Conservation (phyloP, 2,113 vertebrate genomes). For the Passer domesticus region DNA sequence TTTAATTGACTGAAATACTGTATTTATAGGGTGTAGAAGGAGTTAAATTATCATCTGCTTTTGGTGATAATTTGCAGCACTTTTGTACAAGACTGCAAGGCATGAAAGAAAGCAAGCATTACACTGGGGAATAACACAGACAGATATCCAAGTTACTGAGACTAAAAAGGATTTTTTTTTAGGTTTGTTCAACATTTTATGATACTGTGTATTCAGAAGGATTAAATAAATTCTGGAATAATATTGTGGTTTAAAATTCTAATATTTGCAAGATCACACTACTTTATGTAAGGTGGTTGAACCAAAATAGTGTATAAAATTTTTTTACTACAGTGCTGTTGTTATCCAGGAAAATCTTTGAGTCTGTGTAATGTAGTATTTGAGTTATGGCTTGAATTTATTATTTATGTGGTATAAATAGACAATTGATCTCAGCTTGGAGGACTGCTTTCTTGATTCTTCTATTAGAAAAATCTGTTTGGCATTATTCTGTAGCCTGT, state of each 20-base stretch:
- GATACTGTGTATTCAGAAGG: background rate
- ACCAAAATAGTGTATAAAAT: background rate
- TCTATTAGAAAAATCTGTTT: background rate
- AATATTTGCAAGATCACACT: background rate
- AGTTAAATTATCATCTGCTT: slow-evolving; percentile 9
- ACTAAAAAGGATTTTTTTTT: background rate
- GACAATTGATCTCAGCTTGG: background rate
- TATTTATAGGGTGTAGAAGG: background rate
- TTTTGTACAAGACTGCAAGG: background rate
- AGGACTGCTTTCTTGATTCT: background rate
- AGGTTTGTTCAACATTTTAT: background rate
- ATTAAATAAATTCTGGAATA: background rate
- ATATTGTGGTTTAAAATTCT: background rate
- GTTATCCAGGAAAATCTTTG: background rate
- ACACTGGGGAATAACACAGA: background rate
- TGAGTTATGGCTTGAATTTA: background rate
- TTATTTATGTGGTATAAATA: background rate
- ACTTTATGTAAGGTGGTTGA: background rate
- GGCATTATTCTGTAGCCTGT: background rate
- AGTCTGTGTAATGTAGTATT: background rate
- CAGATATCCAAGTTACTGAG: background rate
- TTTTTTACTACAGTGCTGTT: background rate
- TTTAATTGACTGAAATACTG: slow-evolving; percentile 58
- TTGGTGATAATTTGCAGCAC: background rate
- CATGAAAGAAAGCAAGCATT: background rate